These are phyloP conservation scores for Agrochola circellaris DNA, from an alignment of 2,888 invertebrate species.

Conservation along the genomic window DNA sequence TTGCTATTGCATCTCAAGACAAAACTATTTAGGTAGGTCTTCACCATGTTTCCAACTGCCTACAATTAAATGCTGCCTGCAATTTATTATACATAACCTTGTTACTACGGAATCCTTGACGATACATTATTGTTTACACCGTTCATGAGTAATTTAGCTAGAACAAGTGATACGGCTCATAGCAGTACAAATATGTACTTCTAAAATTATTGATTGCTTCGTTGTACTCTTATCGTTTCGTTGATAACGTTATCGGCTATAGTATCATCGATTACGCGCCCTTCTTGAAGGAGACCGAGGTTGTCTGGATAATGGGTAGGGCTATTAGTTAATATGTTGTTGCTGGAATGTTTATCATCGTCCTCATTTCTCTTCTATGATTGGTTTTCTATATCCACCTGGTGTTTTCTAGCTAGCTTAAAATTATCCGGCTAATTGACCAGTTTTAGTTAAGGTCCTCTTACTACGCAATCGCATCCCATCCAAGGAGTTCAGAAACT, in stretches of 20 bases:
- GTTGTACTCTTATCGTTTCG: slow-evolving; percentile 44
- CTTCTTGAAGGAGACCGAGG: slow-evolving; percentile 58
- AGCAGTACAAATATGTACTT: slow-evolving; percentile 38
- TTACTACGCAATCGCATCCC: not conserved
- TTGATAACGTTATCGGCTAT: slow-evolving; percentile 59
- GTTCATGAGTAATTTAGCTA: slow-evolving; percentile 54
- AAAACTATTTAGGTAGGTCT: not conserved
- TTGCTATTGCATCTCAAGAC: not conserved
- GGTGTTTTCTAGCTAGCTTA: not conserved
- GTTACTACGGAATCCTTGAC: slow-evolving; percentile 34
- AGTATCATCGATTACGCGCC: slow-evolving; percentile 53
- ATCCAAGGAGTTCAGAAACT: no score
- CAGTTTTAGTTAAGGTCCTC: no score
- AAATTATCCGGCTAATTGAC: not conserved
- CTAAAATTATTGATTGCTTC: slow-evolving; percentile 62
- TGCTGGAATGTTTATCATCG: slow-evolving; percentile 20
- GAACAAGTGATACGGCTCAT: slow-evolving; percentile 53
- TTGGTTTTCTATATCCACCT: not conserved
- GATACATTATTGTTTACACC: slow-evolving; percentile 41
- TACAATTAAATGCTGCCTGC: not conserved
- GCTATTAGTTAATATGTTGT: slow-evolving; percentile 13
- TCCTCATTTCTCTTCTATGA: not conserved
- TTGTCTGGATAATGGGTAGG: slow-evolving; percentile 21
- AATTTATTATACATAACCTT: slow-evolving; percentile 36
- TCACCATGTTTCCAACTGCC: not conserved